These are phyloP conservation scores for Fringilla coelebs DNA, from an alignment of 2,797 vertebrate genomes.

Conservation along the genomic window DNA sequence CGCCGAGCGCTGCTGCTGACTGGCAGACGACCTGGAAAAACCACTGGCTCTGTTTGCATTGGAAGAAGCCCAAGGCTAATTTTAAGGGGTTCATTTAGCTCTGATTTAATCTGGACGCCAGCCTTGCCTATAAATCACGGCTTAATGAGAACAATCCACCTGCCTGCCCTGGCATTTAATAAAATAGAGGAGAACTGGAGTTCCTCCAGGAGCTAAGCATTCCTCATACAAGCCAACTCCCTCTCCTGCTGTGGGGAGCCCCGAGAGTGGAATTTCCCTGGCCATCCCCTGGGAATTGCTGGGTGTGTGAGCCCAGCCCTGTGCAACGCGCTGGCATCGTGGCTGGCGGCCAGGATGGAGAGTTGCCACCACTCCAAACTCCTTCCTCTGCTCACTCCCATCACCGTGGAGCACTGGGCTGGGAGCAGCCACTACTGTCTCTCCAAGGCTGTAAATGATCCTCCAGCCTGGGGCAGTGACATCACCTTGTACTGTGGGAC, in stretches of 20 bases:
- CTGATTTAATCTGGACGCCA: slow-evolving; percentile 70
- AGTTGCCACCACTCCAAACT: not conserved
- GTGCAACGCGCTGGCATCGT: rapidly evolving
- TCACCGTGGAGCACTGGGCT: rapidly evolving
- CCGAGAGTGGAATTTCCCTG: not conserved
- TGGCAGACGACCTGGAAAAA: slow-evolving; percentile 41
- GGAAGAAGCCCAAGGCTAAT: slow-evolving; percentile 70
- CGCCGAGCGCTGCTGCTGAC: not conserved
- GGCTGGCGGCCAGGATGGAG: not conserved
- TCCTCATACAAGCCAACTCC: not conserved
- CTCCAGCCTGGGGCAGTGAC: not conserved
- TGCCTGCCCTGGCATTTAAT: slow-evolving; percentile 72
- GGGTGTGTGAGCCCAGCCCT: not conserved
- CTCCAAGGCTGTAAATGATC: not conserved
- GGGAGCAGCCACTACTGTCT: not conserved
- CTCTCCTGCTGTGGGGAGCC: not conserved
- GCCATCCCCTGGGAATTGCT: not conserved
- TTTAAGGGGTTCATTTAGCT: slow-evolving; percentile 72
- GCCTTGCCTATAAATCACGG: slow-evolving; percentile 68
- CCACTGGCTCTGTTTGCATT: slow-evolving; percentile 62
- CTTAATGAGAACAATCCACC: slow-evolving; percentile 72
- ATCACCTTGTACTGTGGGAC: not conserved
- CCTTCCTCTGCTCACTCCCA: not conserved
- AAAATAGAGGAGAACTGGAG: slow-evolving; percentile 57
- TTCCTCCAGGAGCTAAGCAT: slow-evolving; percentile 41